These are phyloP conservation scores for Melanostoma scalare DNA, from an alignment of 2,888 invertebrate genomes.

Conservation along the genomic window DNA sequence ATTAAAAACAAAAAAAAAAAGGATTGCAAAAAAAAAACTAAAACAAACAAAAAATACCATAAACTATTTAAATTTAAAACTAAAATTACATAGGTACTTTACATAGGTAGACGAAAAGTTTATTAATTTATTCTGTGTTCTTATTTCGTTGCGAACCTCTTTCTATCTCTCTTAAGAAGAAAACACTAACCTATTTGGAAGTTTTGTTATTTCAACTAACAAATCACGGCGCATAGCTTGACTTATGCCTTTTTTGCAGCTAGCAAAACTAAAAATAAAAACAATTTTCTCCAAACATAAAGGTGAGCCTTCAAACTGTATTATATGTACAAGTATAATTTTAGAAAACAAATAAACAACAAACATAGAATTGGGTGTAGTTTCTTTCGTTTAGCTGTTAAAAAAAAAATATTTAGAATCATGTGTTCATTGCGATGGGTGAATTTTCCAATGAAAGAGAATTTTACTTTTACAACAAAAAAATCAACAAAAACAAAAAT, in stretches of 20 bases:
- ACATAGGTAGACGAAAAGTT: slow-evolving; percentile 71
- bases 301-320: slow-evolving; percentile 58
- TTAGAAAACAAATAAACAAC: slow-evolving; percentile 12
- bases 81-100: slow-evolving; percentile 57
- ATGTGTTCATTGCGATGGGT: slow-evolving; percentile 72
- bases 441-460: slow-evolving; percentile 66
- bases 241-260: slow-evolving; percentile 60
- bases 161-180: slow-evolving; percentile 7
- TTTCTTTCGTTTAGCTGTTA: slow-evolving; percentile 55
- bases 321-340: slow-evolving; percentile 62
- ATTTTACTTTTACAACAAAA: slow-evolving; percentile 25
- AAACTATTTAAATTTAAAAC: slow-evolving; percentile 63
- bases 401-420: slow-evolving; percentile 54
- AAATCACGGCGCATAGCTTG: slow-evolving; percentile 46
- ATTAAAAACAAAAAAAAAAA: slow-evolving; percentile 23
- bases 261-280: slow-evolving; percentile 33
- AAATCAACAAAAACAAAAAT: slow-evolving; percentile 3
- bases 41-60: slow-evolving; percentile 44
- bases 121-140: slow-evolving; percentile 54
- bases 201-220: no score
- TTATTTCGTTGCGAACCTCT: slow-evolving; percentile 58
- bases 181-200: background rate
- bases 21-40: slow-evolving; percentile 49
- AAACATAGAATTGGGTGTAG: slow-evolving; percentile 57
- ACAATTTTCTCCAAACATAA: slow-evolving; percentile 36